Evolutionary conservation across 2,797 vertebrate genomes (phyloP).

Genomic region (Discoglossus pictus): DNA sequence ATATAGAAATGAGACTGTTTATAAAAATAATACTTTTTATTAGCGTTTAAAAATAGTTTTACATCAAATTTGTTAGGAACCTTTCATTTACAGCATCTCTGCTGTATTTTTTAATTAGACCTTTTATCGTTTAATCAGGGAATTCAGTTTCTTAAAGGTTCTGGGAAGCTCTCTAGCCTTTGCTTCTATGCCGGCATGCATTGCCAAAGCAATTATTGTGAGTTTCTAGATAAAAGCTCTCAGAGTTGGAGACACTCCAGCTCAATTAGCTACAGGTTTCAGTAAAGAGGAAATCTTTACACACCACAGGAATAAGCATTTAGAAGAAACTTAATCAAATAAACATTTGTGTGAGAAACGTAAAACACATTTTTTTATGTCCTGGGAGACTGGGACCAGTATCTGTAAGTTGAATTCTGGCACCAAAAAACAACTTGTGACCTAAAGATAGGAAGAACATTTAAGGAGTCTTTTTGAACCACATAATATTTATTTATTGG

Average conservation of each 20-base stretch:
- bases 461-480: too few species aligned
- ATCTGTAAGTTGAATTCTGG: too few species aligned
- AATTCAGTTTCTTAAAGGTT: constrained; percentile 20
- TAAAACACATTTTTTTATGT: constrained; percentile 11
- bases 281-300: constrained; percentile 31
- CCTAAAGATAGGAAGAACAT: too few species aligned
- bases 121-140: constrained; percentile 35
- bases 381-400: too few species aligned
- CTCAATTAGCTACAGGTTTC: constrained; percentile 44
- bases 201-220: constrained; percentile 43
- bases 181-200: constrained; percentile 16
- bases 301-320: constrained; percentile 30
- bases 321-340: constrained; percentile 15
- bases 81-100: constrained; percentile 16
- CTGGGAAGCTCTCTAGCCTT: constrained; percentile 28
- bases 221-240: constrained; percentile 37
- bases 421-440: too few species aligned
- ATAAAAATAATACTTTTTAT: too few species aligned
- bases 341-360: constrained; percentile 36
- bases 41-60: too few species aligned
- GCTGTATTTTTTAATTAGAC: constrained; percentile 22
- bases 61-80: too few species aligned
- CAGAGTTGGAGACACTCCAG: constrained; percentile 25
- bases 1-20: too few species aligned
- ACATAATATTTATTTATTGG: too few species aligned